Conservation (phyloP, 2,113 vertebrate genomes). For the Ochotona curzoniae region DNA sequence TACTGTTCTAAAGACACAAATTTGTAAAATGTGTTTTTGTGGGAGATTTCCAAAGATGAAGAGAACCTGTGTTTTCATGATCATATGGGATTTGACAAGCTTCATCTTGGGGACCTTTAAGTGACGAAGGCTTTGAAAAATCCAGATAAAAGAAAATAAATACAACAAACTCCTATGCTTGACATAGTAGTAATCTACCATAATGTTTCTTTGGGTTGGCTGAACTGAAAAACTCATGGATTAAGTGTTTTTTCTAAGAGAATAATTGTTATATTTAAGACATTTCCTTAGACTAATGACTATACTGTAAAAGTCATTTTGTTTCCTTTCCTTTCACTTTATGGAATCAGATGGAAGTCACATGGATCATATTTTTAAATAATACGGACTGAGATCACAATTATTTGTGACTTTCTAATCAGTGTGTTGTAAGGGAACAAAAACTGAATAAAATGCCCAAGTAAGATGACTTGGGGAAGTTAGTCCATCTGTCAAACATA, state of each 20-base stretch:
- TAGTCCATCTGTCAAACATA: constrained; percentile 48
- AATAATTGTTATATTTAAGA: constrained; percentile 17
- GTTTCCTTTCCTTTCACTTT: constrained; percentile 18
- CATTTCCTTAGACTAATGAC: background rate
- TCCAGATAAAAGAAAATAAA: constrained; percentile 40
- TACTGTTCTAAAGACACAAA: background rate
- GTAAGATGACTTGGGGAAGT: background rate
- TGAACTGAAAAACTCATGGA: background rate
- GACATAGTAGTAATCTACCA: background rate
- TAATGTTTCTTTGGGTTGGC: background rate
- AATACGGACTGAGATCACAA: background rate
- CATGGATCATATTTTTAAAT: constrained; percentile 30
- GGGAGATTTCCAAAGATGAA: constrained; percentile 39
- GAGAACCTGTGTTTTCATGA: background rate
- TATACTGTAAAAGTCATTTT: background rate
- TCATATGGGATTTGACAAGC: constrained; percentile 35
- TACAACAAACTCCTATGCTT: constrained; percentile 9
- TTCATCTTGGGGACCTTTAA: constrained; percentile 24
- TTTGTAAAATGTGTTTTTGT: constrained; percentile 34
- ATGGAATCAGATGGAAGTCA: constrained; percentile 44
- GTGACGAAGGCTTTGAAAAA: constrained; percentile 26
- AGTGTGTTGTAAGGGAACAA: background rate
- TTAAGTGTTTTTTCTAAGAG: constrained; percentile 42
- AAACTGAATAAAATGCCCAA: constrained; percentile 10
- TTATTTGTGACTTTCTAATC: constrained; percentile 30